A percentile compares a stretch with the other conserved stretches of the same genome.
phyloP scores from a whole-genome alignment of 2,797 vertebrate genomes.

The Oreochromis grahami region DNA sequence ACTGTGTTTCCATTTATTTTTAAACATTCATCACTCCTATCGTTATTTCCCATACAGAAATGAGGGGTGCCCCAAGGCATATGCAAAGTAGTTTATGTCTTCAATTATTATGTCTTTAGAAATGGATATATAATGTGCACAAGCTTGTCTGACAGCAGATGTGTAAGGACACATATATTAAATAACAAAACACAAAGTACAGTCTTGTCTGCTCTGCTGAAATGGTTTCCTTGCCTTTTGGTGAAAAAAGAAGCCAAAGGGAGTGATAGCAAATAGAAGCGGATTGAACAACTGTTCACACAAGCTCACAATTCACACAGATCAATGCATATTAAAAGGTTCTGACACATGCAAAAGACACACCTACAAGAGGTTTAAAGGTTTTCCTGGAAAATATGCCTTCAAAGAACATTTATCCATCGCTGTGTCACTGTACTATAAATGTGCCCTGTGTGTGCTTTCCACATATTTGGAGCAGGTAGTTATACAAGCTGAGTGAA shows the following conservation, averaged over 20 bases:
- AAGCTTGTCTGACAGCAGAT: neutral
- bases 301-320: conserved; percentile 14
- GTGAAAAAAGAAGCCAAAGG: conserved; percentile 23
- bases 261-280: conserved; percentile 34
- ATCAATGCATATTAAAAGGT: conserved; percentile 14
- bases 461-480: neutral
- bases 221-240: conserved; percentile 24
- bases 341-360: neutral
- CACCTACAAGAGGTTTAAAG: neutral
- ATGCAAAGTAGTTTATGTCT: neutral
- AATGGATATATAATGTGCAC: neutral
- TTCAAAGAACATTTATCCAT: neutral
- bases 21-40: too few species aligned
- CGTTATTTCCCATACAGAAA: neutral
- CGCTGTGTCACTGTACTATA: neutral
- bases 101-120: neutral
- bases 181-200: conserved; percentile 14
- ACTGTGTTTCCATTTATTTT: too few species aligned
- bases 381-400: neutral
- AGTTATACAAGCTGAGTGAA: neutral
- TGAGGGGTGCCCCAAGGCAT: fast-evolving
- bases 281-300: conserved; percentile 41
- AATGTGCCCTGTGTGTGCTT: neutral
- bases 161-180: neutral
- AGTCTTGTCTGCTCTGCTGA: neutral